These are phyloP conservation scores for Schizaphis graminum DNA, from an alignment of 2,888 invertebrate genomes.

Conservation along the genomic window DNA sequence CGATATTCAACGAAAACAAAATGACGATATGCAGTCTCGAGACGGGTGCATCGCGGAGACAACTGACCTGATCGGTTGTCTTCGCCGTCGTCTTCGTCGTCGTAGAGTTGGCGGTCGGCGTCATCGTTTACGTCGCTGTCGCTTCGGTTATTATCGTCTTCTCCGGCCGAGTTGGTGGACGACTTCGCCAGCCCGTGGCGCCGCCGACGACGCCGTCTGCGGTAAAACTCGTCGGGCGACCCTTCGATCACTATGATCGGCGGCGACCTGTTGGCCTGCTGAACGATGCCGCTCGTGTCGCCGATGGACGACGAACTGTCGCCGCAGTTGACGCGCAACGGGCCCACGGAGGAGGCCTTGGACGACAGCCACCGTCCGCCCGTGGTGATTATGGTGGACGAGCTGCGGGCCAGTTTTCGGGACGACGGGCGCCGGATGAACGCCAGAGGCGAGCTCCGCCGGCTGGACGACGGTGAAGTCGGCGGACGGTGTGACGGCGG, in stretches of 20 bases:
- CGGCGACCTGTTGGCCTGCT: conserved; percentile 59
- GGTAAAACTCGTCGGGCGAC: conserved; percentile 67
- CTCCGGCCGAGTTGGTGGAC: conserved; percentile 29
- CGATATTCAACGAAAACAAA: not conserved
- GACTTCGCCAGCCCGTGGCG: conserved; percentile 70
- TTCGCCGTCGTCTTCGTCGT: conserved; percentile 76
- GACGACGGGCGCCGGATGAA: conserved; percentile 81
- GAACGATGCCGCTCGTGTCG: conserved; percentile 42
- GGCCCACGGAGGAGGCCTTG: conserved; percentile 47
- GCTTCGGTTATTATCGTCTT: conserved; percentile 66
- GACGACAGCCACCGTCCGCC: conserved; percentile 65
- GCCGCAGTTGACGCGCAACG: conserved; percentile 69
- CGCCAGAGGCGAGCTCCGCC: conserved; percentile 73
- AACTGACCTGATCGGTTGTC: conserved; percentile 79
- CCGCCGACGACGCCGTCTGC: conserved; percentile 73
- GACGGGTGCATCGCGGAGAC: too few species aligned
- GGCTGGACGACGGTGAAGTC: conserved; percentile 70
- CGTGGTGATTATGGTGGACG: conserved; percentile 68
- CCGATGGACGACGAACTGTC: conserved; percentile 71
- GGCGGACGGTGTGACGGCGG: conserved; percentile 65
- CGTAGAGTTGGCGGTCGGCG: conserved; percentile 72
- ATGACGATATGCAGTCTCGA: not conserved
- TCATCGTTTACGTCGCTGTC: conserved; percentile 72
- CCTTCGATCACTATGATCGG: conserved; percentile 71
- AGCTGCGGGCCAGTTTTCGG: conserved; percentile 78